Conservation (phyloP, 2,797 vertebrate genomes). For the Pitangus sulphuratus region DNA sequence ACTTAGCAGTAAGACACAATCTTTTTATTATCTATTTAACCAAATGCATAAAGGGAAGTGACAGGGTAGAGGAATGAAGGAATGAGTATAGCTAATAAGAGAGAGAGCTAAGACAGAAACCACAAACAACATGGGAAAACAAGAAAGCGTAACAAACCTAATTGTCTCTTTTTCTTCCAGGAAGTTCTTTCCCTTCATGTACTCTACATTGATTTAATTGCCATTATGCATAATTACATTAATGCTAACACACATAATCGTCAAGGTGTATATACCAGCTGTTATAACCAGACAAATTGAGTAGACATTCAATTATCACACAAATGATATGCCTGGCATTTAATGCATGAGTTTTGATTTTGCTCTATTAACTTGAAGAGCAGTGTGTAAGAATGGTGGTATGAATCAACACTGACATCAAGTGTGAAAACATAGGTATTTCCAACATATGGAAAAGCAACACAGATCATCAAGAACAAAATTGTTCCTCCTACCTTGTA, state of each 20-base stretch:
- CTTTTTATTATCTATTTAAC: not conserved
- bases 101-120: not conserved
- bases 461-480: not conserved
- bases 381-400: not conserved
- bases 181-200: not conserved
- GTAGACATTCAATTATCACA: not conserved
- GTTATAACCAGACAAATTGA: not conserved
- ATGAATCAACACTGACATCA: not conserved
- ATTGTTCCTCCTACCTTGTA: constrained; percentile 83
- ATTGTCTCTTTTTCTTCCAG: not conserved
- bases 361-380: not conserved
- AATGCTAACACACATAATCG: not conserved
- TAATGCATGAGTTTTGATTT: not conserved
- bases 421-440: not conserved
- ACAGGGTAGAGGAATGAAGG: not conserved
- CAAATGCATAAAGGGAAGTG: not conserved
- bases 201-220: not conserved
- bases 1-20: not conserved
- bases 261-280: not conserved
- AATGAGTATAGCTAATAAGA: not conserved
- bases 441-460: not conserved
- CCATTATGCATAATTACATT: not conserved
- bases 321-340: not conserved
- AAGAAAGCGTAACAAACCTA: not conserved
- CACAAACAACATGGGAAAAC: not conserved